These are phyloP conservation scores for Agrilus planipennis DNA, from an alignment of 1,140 invertebrate genomes.

Conservation along the genomic window DNA sequence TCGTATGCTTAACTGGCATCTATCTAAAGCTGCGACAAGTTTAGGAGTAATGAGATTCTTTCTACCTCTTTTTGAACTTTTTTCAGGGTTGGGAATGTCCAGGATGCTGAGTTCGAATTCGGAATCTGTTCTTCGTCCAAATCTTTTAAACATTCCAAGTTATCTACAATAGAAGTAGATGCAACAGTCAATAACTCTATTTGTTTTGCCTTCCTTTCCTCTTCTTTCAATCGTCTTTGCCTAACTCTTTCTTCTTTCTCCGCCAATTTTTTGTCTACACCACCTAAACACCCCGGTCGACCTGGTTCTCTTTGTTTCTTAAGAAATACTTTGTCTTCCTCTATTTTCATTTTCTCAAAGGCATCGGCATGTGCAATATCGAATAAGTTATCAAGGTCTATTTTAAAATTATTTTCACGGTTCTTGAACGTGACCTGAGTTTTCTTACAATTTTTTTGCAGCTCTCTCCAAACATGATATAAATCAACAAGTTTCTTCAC, in stretches of 20 bases:
- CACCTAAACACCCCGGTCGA: constrained; percentile 16
- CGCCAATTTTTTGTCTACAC: constrained; percentile 20
- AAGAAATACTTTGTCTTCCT: constrained; percentile 25
- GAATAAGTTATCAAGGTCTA: constrained; percentile 18
- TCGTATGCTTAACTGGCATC: constrained; percentile 12
- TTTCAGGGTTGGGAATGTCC: neutral
- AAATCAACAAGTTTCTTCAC: constrained; percentile 21
- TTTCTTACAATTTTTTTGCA: constrained; percentile 23
- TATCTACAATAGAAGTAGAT: constrained; percentile 2
- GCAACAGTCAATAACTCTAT: neutral
- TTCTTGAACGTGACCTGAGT: no score
- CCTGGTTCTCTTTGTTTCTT: constrained; percentile 18
- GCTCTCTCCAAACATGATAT: constrained; percentile 19
- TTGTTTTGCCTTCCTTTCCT: no score
- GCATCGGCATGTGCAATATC: constrained; percentile 21
- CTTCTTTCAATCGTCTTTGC: constrained; percentile 10
- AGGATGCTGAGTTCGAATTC: neutral
- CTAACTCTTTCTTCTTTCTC: constrained; percentile 17
- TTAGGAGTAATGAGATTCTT: constrained; percentile 12
- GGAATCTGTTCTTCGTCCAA: neutral
- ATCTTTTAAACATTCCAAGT: neutral
- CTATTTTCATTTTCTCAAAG: constrained; percentile 17
- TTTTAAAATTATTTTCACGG: constrained; percentile 15
- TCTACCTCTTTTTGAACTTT: constrained; percentile 6
- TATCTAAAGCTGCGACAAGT: constrained; percentile 12